A percentile compares a stretch with the other conserved stretches of the same genome.
Conservation (phyloP, 2,888 invertebrate genomes). For the Orthosia gothica region DNA sequence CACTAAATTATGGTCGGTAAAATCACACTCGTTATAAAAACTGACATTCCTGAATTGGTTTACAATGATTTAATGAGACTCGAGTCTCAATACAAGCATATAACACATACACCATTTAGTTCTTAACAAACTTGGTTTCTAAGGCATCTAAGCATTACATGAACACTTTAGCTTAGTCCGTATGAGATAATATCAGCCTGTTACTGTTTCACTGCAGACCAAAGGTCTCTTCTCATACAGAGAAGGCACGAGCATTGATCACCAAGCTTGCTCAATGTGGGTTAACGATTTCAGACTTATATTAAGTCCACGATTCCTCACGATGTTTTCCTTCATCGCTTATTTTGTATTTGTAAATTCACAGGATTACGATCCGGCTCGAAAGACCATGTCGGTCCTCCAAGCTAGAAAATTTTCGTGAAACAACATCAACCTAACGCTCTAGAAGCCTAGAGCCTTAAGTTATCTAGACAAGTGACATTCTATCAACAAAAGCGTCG, state of each 20-base stretch:
- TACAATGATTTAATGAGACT: background rate
- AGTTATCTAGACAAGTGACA: too few relatives aligned
- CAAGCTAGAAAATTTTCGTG: background rate
- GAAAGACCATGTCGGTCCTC: slow-evolving; percentile 6
- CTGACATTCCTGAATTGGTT: background rate
- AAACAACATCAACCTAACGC: background rate
- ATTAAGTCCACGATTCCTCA: too few relatives aligned
- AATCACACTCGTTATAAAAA: slow-evolving; percentile 8
- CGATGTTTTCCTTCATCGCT: too few relatives aligned
- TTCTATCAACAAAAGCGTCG: too few relatives aligned
- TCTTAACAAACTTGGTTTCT: background rate
- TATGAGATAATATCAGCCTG: too few relatives aligned
- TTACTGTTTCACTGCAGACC: too few relatives aligned
- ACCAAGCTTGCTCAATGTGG: too few relatives aligned
- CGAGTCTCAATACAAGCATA: background rate
- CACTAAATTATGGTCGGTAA: background rate
- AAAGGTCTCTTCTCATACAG: too few relatives aligned
- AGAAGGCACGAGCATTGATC: too few relatives aligned
- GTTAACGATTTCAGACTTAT: too few relatives aligned
- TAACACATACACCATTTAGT: background rate
- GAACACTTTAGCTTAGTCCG: background rate
- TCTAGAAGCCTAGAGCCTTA: too few relatives aligned
- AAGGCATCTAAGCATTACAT: background rate
- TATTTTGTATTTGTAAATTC: too few relatives aligned
- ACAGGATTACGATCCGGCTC: slow-evolving; percentile 15